Base-by-base conservation (phyloP, 2,113 vertebrate species). In the Benitochromis conjunctus region DNA sequence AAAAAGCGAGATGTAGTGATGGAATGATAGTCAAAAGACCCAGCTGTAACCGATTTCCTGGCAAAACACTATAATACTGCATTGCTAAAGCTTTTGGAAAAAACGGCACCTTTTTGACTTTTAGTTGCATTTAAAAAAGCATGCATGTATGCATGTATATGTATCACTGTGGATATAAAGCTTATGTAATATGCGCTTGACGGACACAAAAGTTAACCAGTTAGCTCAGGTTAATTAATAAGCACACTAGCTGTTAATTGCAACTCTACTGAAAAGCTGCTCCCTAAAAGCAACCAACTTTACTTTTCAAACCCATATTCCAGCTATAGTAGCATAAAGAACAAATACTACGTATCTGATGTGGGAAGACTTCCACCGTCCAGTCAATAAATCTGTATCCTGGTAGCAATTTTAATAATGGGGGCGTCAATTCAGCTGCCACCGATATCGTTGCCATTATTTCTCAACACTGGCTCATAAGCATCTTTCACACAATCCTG, bases 351-450 rank as follows among this genome's bases (percentile, higher is more conserved):
- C 51, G 21, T 31, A 90, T 80, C 69, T 64, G 5, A 86, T 80
- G 88, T 80, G 82, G 86, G 84, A 84, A 83, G 74, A 57, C 71
- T 84, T 81, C 34, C 31, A 88, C 83, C 83, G 79, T 81, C 79
- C 58, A 53, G 79, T 92, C 84, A 84, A 91, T 87, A 91, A 84
- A 82, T 74, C 79, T 77, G 43, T n/a, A 81, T 89, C 80, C 71
- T 76, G 14, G 62, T 71, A 84, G 89, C 86, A 84, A 90, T 91
- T 88, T 89, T 81, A 90, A 85, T 88, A 85, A 91, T 84, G 84
- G 83, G 78, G 81, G 90, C 82, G 85, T 88, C 76, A 85, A 80
- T 85, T 89, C 89, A 88, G 84, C 93, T 88, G 89, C 90, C 62
- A 87, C 83, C 1, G 36, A 34, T 82, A 38, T 16, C 0, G 13